Evolutionary conservation across 1,140 invertebrate genomes (phyloP).

Genomic region (Diprion similis): DNA sequence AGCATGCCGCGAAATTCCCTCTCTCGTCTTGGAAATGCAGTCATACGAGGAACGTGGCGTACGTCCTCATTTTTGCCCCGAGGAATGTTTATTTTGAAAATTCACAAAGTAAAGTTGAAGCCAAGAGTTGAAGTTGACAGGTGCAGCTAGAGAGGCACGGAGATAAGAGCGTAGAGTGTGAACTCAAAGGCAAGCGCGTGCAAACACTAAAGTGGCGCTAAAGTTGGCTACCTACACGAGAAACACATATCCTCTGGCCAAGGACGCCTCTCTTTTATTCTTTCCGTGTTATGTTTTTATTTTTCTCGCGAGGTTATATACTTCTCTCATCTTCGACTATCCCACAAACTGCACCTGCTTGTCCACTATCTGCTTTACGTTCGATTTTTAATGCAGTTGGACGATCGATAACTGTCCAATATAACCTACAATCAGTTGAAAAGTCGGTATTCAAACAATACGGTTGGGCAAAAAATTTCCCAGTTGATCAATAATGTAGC

Average conservation of each 20-base stretch:
- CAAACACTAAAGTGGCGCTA: conserved; percentile 5
- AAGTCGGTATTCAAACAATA: too few relatives aligned
- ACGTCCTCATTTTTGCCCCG: conserved; percentile 1
- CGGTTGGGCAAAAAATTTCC: too few relatives aligned
- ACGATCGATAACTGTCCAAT: too few relatives aligned
- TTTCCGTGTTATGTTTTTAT: background rate
- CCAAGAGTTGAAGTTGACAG: too few relatives aligned
- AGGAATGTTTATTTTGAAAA: background rate
- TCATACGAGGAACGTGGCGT: background rate
- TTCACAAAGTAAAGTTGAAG: too few relatives aligned
- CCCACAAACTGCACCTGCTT: too few relatives aligned
- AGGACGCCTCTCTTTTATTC: background rate
- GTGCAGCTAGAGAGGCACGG: background rate
- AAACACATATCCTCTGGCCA: background rate
- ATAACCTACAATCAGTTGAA: too few relatives aligned
- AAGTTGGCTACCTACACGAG: conserved; percentile 7
- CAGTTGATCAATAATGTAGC: too few relatives aligned
- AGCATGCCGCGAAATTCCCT: background rate
- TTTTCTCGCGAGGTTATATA: too few relatives aligned
- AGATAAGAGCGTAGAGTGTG: conserved; percentile 4
- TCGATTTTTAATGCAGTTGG: too few relatives aligned
- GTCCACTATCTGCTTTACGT: too few relatives aligned
- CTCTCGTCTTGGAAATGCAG: conserved; percentile 1
- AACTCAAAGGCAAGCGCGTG: background rate
- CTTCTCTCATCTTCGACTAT: too few relatives aligned